Percentiles rank a stretch among this genome's conserved stretches.
Conservation (phyloP, 2,113 vertebrate genomes). For the Ptyas mucosa region DNA sequence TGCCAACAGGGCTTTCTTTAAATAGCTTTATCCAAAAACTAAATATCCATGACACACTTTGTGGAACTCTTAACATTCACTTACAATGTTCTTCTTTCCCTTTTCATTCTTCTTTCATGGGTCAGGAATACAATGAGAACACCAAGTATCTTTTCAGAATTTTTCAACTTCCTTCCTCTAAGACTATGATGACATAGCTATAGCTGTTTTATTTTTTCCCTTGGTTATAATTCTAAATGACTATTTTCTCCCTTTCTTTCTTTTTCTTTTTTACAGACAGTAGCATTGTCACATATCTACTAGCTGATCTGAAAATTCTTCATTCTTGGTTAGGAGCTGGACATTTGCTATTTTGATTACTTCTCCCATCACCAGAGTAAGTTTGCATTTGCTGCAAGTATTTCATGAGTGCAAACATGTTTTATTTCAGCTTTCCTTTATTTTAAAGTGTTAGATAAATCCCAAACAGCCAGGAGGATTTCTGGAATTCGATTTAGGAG, state of each 20-base stretch:
- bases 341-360: not conserved
- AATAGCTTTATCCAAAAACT: not conserved
- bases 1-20: not conserved
- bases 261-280: not conserved
- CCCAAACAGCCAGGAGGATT: not conserved
- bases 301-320: not conserved
- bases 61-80: not conserved
- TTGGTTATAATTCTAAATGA: not conserved
- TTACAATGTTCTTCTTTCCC: not conserved
- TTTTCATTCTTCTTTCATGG: not conserved
- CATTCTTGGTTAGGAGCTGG: not conserved
- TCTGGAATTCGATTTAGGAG: not conserved
- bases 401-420: not conserved
- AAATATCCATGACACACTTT: not conserved
- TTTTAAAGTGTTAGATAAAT: not conserved
- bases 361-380: not conserved
- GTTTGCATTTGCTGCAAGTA: not conserved
- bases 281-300: not conserved
- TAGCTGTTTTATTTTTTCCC: not conserved
- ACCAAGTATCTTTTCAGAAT: not conserved
- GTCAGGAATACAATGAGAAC: not conserved
- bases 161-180: not conserved
- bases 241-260: not conserved
- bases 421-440: not conserved
- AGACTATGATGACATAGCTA: not conserved